phyloP scores from a whole-genome alignment of 2,888 invertebrate genomes.

The Apotomis turbidana region DNA sequence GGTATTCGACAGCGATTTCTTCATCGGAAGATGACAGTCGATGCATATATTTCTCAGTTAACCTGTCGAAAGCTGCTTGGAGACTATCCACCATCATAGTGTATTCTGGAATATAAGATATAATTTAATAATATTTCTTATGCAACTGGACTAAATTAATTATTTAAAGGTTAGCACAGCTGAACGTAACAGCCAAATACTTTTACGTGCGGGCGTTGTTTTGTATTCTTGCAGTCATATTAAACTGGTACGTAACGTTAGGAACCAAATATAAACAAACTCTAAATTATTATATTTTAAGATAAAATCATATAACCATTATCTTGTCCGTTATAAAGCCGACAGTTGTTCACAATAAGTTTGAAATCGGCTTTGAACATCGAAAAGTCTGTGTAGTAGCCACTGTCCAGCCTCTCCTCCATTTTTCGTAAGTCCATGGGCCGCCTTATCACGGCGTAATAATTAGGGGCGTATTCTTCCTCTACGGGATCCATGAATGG shows the following conservation, averaged over 20 bases:
- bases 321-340: constrained; percentile 95
- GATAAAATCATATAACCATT: constrained; percentile 86
- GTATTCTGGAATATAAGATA: constrained; percentile 85
- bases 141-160: too few relatives aligned
- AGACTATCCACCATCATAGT: constrained; percentile 94
- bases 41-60: constrained; percentile 92
- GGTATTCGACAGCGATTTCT: constrained; percentile 88
- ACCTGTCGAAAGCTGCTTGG: constrained; percentile 90
- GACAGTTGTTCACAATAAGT: constrained; percentile 96
- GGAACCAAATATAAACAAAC: too few relatives aligned
- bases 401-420: constrained; percentile 93
- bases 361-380: constrained; percentile 95
- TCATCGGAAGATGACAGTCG: constrained; percentile 92
- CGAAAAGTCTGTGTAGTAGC: constrained; percentile 90
- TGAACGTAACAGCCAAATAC: background rate
- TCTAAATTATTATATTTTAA: too few relatives aligned
- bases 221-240: too few relatives aligned
- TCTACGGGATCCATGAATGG: constrained; percentile 97
- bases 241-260: too few relatives aligned
- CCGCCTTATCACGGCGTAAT: constrained; percentile 88
- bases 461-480: constrained; percentile 95
- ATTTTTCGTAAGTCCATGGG: constrained; percentile 96
- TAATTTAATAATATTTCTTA: background rate
- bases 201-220: background rate
- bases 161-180: background rate